Percentiles rank a stretch among this genome's conserved stretches.
These are phyloP conservation scores for Tautogolabrus adspersus DNA, from an alignment of 2,113 vertebrate genomes.

Conservation along the genomic window DNA sequence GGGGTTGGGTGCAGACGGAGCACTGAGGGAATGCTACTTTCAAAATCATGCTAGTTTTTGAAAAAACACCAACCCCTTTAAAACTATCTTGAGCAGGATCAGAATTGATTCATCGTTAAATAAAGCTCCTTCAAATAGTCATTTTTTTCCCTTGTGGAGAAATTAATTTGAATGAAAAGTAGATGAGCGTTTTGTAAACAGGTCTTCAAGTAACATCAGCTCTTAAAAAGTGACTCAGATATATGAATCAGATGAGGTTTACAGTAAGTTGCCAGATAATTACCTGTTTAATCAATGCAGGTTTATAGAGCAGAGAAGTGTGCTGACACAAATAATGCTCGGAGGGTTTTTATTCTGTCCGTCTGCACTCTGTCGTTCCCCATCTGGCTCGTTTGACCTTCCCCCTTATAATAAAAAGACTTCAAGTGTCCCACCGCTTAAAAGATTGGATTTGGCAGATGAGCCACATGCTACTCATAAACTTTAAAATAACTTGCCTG, in stretches of 20 bases:
- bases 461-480: constrained; percentile 68
- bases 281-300: constrained; percentile 13
- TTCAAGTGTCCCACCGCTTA: constrained; percentile 48
- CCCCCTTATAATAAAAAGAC: constrained; percentile 62
- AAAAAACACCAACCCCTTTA: no score
- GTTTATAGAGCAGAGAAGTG: constrained; percentile 14
- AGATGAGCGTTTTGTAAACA: no score
- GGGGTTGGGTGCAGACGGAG: no score
- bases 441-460: constrained; percentile 57
- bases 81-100: no score
- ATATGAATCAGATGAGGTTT: constrained; percentile 4
- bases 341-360: background rate
- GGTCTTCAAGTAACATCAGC: background rate
- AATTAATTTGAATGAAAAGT: background rate
- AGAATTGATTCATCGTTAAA: no score
- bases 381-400: constrained; percentile 68
- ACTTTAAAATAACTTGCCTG: constrained; percentile 67
- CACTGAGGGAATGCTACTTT: no score
- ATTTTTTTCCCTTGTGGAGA: no score
- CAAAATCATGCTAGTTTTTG: no score
- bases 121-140: no score
- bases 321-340: constrained; percentile 35
- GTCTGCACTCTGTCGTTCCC: constrained; percentile 35
- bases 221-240: background rate
- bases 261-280: background rate